phyloP scores from a whole-genome alignment of 2,113 vertebrate genomes.

The Epinephelus fuscoguttatus region DNA sequence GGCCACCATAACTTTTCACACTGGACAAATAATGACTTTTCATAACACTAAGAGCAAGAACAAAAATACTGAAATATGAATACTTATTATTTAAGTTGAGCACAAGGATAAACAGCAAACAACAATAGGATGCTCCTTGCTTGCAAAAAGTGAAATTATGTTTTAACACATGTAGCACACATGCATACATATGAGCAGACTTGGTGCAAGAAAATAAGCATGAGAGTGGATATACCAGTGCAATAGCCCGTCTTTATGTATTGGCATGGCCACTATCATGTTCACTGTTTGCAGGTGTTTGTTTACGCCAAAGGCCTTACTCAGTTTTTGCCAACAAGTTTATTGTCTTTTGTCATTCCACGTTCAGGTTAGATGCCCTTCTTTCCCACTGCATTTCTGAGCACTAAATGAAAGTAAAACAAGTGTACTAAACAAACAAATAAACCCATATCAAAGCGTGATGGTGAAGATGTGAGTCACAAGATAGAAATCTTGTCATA shows the following conservation, averaged over 20 bases:
- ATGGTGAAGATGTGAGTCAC: no score
- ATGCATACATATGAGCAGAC: neutral
- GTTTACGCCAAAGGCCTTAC: no score
- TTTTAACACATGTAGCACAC: neutral
- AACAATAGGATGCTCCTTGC: neutral
- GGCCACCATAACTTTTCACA: slow-evolving; percentile 35
- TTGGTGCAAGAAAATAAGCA: neutral
- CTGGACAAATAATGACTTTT: slow-evolving; percentile 34
- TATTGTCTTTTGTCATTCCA: no score
- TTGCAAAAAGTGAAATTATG: neutral
- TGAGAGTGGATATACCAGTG: neutral
- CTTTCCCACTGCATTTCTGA: no score
- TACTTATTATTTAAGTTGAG: neutral
- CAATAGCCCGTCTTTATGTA: neutral
- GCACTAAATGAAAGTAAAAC: no score
- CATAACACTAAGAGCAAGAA: slow-evolving; percentile 33
- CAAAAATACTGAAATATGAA: neutral
- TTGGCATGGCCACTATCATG: no score
- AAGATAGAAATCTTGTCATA: no score
- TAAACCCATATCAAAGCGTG: no score
- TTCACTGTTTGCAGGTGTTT: no score
- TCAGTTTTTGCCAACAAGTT: no score
- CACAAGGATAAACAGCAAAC: neutral
- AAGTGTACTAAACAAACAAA: no score
- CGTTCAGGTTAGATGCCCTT: no score